A percentile compares a stretch with the other conserved stretches of the same genome.
Evolutionary conservation across 2,888 invertebrate genomes (phyloP).

Genomic region (Disparrhopalites patrizii): DNA sequence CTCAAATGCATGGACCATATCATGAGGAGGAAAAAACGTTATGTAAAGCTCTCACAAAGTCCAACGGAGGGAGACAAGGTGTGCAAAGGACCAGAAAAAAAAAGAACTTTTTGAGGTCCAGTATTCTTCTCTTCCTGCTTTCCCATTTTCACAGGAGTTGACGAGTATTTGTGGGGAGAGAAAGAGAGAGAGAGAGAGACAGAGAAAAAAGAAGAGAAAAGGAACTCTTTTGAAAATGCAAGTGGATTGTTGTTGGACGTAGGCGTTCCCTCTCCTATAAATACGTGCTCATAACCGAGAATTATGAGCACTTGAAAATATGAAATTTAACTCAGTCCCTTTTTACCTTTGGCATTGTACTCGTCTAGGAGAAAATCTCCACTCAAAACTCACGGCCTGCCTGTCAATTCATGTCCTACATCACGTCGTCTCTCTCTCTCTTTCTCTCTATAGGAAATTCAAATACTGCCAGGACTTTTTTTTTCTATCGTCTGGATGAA

Average conservation of each 20-base stretch:
- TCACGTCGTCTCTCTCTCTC: no score
- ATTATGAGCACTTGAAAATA: slow-evolving; percentile 23
- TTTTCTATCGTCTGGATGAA: no score
- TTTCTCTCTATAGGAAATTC: slow-evolving; percentile 2
- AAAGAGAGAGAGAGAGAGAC: no score
- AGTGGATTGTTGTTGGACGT: slow-evolving; percentile 10
- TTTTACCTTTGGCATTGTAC: no score
- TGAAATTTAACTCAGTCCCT: slow-evolving; percentile 7
- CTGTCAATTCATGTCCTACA: slow-evolving; percentile 7
- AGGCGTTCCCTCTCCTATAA: slow-evolving; percentile 16
- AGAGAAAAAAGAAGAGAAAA: slow-evolving; percentile 6
- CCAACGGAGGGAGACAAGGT: slow-evolving; percentile 9
- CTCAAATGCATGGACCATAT: no score
- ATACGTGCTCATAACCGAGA: slow-evolving; percentile 22
- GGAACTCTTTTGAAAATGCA: slow-evolving; percentile 8
- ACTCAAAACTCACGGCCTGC: no score
- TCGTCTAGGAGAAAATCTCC: no score
- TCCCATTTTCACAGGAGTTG: not conserved
- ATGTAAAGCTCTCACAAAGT: no score
- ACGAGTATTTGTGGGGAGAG: no score
- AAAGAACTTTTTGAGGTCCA: slow-evolving; percentile 32
- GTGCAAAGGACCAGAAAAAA: slow-evolving; percentile 37
- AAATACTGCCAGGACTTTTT: no score
- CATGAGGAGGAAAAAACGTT: no score
- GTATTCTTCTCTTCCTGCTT: slow-evolving; percentile 16